Evolutionary conservation across 2,113 vertebrate species (phyloP), one percentile per base, ranked within the genome.

Genomic region (Mystacornis crossleyi): DNA sequence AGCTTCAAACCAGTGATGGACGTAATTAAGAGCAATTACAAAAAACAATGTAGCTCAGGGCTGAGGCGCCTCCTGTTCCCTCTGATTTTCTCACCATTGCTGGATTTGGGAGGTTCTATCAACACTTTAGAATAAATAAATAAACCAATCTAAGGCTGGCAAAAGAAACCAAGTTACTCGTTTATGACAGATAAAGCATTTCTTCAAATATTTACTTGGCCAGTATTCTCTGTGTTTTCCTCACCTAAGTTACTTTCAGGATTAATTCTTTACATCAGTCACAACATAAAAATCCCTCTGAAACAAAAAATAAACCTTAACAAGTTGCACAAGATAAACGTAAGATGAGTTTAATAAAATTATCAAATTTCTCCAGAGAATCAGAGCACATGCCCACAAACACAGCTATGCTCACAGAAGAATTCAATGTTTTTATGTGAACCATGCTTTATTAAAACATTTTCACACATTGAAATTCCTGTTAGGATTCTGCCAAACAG

Each of bases 251-350:
- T 73, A 88, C 55, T 91, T 83, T 83, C 67, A 88, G 54, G 47
- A 55, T 93, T 89, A 87, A 81, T 58, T 85, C 79, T 78, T 78
- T 71, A 74, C 18, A 2, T 65, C 88, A 95, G 81, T 33, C 71
- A 72, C 50, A 89, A 87, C 24, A 77, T 29, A 86, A 88, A 96
- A 92, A 62, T 60, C n/a, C 60, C 25, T 48, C 87, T 88, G 62
- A 73, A 93, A 87, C 43, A 93, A 89, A 91, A 87, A 79, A 74
- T 43, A 92, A 93, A 71, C 61, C 47, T 57, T 64, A 94, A 67
- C 48, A 55, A 60, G n/a, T 45, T 83, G 74, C 86, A 93, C 47
- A 50, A 88, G 48, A 94, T 61, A 84, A 62, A 87, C 1, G 34
- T 58, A 81, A 85, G 61, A 62, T 21, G 67, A 90, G 45, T 94